These are phyloP conservation scores for Hepsetus odoe DNA, from an alignment of 2,113 vertebrate species.

Conservation along the genomic window DNA sequence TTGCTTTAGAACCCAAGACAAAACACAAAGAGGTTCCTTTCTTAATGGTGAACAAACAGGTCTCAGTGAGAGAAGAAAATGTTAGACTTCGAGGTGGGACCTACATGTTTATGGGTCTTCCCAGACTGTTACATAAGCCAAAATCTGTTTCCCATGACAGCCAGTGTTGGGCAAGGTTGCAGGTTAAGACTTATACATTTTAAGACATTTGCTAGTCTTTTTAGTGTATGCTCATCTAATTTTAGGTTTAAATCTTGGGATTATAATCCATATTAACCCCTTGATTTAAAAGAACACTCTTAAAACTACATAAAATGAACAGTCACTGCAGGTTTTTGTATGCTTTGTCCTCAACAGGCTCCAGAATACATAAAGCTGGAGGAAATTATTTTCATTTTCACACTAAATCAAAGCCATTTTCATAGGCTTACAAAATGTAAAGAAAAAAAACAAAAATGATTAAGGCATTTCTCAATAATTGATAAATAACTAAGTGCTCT, in stretches of 20 bases:
- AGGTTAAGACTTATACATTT: not conserved
- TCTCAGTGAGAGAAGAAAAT: not conserved
- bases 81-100: not conserved
- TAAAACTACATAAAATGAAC: not conserved
- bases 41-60: not conserved
- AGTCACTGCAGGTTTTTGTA: too few species aligned
- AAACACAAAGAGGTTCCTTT: not conserved
- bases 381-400: too few species aligned
- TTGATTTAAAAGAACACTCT: not conserved
- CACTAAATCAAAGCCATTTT: too few species aligned
- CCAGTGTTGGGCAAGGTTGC: not conserved
- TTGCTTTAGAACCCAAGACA: not conserved
- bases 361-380: too few species aligned
- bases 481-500: too few species aligned
- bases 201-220: too few species aligned
- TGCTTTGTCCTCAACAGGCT: too few species aligned
- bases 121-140: conserved; percentile 4
- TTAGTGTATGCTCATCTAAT: too few species aligned
- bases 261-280: not conserved
- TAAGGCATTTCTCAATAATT: too few species aligned
- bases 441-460: too few species aligned
- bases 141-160: not conserved
- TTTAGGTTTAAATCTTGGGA: too few species aligned
- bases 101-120: not conserved
- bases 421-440: too few species aligned